Evolutionary conservation across 2,888 invertebrate genomes (phyloP), one percentile per base, ranked within the genome.

Genomic region (Rhagonycha lutea): DNA sequence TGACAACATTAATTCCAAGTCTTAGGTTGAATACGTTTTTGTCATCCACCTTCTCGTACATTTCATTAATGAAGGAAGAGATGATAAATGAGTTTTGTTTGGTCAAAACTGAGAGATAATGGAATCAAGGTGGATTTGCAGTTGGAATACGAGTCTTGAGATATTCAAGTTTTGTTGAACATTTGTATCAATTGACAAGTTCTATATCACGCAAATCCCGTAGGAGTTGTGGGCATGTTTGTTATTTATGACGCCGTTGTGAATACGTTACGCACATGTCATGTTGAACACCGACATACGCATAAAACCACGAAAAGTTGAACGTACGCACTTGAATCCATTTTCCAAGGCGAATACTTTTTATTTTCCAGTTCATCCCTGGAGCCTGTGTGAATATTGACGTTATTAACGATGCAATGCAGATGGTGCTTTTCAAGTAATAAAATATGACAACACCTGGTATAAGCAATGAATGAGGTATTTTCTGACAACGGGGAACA

Each of bases 151-250:
- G 24, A 77, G 75, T 77, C 24, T 71, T 71, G 70, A 67, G 75
- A 75, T 78, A 67, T 70, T 72, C 79, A 69, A 75, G 77, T 80
- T 78, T 63, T 80, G 77, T 73, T 70, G 75, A 81, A 79, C 80
- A 81, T 83, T 81, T 81, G 82, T 84, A 83, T 79, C 84, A 86
- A 86, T 86, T 85, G 86, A 86, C 86, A 85, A 84, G 85, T 85
- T 83, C 85, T 86, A 86, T 85, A 86, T 86, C 86, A 86, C 84
- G 84, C 81, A 80, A 85, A 84, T 86, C 85, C 85, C 85, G 61
- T 72, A 73, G 84, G 86, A 83, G 84, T 85, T 84, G 84, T 84
- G 83, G 82, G 82, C 83, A 83, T 82, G 82, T 80, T 80, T 78
- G 84, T 85, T 85, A 86, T 86, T 85, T 86, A 85, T 84, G 82